Conservation (phyloP, 2,797 vertebrate genomes). For the Nothura maculosa region DNA sequence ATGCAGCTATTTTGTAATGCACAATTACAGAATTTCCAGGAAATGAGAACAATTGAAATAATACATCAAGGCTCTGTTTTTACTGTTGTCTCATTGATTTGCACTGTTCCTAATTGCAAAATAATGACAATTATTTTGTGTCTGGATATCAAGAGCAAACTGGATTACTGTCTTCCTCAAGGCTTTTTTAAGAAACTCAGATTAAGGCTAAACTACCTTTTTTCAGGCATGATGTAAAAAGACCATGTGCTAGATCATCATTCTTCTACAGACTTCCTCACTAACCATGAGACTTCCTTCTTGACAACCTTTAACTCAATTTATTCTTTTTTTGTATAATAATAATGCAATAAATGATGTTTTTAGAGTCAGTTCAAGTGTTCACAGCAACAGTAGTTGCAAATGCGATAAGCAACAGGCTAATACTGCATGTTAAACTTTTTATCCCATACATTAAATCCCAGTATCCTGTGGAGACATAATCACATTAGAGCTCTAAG, state of each 20-base stretch:
- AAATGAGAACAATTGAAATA: background rate
- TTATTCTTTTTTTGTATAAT: background rate
- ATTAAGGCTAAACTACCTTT: conserved; percentile 3
- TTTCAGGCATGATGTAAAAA: background rate
- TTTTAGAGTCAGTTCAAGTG: background rate
- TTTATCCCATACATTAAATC: background rate
- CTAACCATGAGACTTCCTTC: background rate
- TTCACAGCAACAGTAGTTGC: background rate
- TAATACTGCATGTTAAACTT: background rate
- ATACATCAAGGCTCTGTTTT: background rate
- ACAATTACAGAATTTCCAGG: background rate
- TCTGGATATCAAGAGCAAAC: conserved; percentile 2
- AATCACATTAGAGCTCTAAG: conserved; percentile 54
- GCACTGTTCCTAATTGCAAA: background rate
- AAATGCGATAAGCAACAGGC: conserved; percentile 7
- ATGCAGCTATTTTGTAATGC: background rate
- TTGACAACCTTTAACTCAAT: background rate
- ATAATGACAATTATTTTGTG: background rate
- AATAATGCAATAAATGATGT: background rate
- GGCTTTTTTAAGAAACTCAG: background rate
- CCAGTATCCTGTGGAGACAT: conserved; percentile 16
- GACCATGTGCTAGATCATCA: background rate
- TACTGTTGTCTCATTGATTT: background rate
- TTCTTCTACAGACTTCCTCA: background rate
- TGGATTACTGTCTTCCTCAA: background rate